These are phyloP conservation scores for Melitaea cinxia DNA, from an alignment of 1,140 invertebrate species.

Conservation along the genomic window DNA sequence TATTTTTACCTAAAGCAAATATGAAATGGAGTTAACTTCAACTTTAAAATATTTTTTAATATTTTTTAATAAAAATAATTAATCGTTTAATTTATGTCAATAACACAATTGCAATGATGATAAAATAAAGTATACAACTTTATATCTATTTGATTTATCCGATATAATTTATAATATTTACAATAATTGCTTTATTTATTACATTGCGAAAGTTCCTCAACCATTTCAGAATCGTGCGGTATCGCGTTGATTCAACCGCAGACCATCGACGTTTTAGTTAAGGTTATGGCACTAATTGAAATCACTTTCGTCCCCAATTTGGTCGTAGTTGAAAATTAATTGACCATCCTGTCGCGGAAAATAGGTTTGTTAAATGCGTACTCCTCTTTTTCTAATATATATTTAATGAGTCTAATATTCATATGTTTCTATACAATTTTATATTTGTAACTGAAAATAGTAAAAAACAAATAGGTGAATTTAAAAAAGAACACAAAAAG, in stretches of 20 bases:
- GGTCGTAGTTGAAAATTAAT: slow-evolving; percentile 26
- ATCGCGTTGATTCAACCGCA: slow-evolving; percentile 22
- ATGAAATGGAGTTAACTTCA: not conserved
- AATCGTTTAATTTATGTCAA: no score
- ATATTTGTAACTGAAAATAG: not conserved
- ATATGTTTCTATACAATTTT: not conserved
- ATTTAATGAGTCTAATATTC: not conserved
- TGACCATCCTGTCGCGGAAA: slow-evolving; percentile 18
- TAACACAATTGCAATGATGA: not conserved
- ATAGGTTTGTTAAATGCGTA: slow-evolving; percentile 13
- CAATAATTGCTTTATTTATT: not conserved
- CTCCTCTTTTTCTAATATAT: slow-evolving; percentile 6
- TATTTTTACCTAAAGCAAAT: not conserved
- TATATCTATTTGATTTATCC: not conserved
- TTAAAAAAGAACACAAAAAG: slow-evolving; percentile 12
- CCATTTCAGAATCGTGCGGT: slow-evolving; percentile 14
- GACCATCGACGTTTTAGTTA: slow-evolving; percentile 15
- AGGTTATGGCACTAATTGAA: slow-evolving; percentile 23
- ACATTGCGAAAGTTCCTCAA: not conserved
- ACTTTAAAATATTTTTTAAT: no score
- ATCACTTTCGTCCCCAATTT: slow-evolving; percentile 33
- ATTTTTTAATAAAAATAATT: no score
- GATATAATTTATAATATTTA: not conserved
- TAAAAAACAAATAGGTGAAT: not conserved
- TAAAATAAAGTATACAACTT: not conserved